phyloP scores from a whole-genome alignment of 1,140 invertebrate genomes.

The Plectrocnemia conspersa region DNA sequence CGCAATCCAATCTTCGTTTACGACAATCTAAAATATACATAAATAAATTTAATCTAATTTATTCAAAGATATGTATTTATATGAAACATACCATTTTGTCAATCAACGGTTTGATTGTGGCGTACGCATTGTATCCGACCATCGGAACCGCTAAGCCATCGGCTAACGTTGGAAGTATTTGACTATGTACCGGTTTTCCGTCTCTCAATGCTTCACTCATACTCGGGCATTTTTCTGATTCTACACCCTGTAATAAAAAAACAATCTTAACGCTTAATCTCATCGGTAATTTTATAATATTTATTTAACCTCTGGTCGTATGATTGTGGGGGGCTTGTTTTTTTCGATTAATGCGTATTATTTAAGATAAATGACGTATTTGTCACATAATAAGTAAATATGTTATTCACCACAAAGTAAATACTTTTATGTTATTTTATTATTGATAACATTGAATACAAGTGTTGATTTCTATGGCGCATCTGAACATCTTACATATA shows the following conservation, averaged over 20 bases:
- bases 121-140: slow-evolving; percentile 84
- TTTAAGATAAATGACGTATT: no score
- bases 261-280: no score
- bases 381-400: no score
- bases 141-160: slow-evolving; percentile 89
- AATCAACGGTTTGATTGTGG: slow-evolving; percentile 68
- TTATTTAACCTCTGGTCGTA: no score
- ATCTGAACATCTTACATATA: slow-evolving; percentile 72
- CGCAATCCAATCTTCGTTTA: slow-evolving; percentile 83
- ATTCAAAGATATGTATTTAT: slow-evolving; percentile 5
- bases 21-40: slow-evolving; percentile 53
- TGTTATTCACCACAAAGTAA: no score
- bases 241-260: slow-evolving; percentile 68
- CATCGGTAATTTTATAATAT: no score
- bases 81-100: slow-evolving; percentile 70
- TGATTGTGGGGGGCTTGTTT: no score
- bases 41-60: slow-evolving; percentile 9
- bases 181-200: slow-evolving; percentile 63
- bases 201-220: slow-evolving; percentile 70
- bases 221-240: slow-evolving; percentile 84
- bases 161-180: slow-evolving; percentile 74
- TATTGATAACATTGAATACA: no score
- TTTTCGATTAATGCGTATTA: no score
- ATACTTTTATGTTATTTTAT: no score
- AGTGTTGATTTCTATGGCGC: no score